phyloP scores from a whole-genome alignment of 2,113 vertebrate genomes.

The Misgurnus mizolepis region DNA sequence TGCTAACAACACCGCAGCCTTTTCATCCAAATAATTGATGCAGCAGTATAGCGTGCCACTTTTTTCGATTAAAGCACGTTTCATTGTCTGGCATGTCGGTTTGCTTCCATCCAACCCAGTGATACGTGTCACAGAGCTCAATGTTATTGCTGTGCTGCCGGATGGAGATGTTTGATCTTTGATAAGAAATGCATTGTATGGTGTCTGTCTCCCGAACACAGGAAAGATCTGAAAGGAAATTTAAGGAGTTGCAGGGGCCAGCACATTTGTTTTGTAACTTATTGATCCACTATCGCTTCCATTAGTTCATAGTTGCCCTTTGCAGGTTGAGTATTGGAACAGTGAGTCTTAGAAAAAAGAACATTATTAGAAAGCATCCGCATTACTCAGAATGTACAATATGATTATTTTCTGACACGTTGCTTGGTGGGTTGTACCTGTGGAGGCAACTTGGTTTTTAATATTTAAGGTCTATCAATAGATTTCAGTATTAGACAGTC shows the following conservation, averaged over 20 bases:
- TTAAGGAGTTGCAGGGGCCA: slow-evolving; percentile 52
- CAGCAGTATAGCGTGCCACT: slow-evolving; percentile 23
- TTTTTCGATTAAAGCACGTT: slow-evolving; percentile 35
- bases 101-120: slow-evolving; percentile 36
- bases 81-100: slow-evolving; percentile 41
- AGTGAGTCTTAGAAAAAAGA: neutral
- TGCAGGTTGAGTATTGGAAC: slow-evolving; percentile 54
- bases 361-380: neutral
- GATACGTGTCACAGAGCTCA: slow-evolving; percentile 41
- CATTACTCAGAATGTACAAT: neutral
- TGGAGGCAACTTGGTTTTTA: too few species aligned
- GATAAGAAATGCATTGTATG: slow-evolving; percentile 62
- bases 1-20: neutral
- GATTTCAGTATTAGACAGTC: too few species aligned
- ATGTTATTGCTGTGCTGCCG: slow-evolving; percentile 12
- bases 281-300: slow-evolving; percentile 70
- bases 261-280: slow-evolving; percentile 57
- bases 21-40: slow-evolving; percentile 19
- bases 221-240: slow-evolving; percentile 58
- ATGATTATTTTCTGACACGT: neutral
- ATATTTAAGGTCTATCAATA: too few species aligned
- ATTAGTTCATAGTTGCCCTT: slow-evolving; percentile 68
- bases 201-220: slow-evolving; percentile 57
- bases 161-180: slow-evolving; percentile 33
- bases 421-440: neutral